Percentiles rank a stretch among this genome's conserved stretches.
phyloP scores from a whole-genome alignment of 2,113 vertebrate species.

The Rhynchomys soricoides region DNA sequence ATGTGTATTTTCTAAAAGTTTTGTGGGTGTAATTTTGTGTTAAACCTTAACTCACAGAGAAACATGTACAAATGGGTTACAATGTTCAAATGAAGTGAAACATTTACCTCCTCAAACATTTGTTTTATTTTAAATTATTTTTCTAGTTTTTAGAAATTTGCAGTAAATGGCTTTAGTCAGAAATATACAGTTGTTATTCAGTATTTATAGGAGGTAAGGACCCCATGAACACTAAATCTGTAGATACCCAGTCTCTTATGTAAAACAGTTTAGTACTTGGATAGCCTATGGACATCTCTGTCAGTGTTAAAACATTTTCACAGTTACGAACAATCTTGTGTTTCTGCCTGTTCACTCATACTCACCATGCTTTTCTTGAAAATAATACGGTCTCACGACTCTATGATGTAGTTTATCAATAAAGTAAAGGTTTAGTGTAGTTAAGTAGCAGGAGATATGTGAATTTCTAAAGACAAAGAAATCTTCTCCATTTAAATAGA shows the following conservation, averaged over 20 bases:
- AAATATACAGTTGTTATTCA: not conserved
- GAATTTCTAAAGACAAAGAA: constrained; percentile 19
- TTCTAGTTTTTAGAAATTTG: not conserved
- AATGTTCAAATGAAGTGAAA: not conserved
- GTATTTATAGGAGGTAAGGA: not conserved
- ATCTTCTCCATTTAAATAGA: not conserved
- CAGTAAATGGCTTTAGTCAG: not conserved
- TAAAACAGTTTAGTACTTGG: not conserved
- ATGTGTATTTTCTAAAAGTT: not conserved
- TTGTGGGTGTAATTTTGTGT: not conserved
- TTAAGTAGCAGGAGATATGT: not conserved
- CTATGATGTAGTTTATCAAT: not conserved
- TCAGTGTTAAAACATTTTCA: constrained; percentile 9
- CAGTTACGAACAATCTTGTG: not conserved
- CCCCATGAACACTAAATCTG: not conserved
- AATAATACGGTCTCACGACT: not conserved
- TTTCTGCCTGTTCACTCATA: constrained; percentile 8
- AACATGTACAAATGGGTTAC: not conserved
- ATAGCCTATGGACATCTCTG: not conserved
- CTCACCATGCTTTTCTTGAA: not conserved
- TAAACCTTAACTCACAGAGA: not conserved
- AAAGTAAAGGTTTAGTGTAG: constrained; percentile 39
- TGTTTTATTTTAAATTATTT: not conserved
- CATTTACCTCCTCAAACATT: not conserved
- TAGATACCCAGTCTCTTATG: not conserved